Base-by-base conservation (phyloP, 2,113 vertebrate genomes). In the Tiliqua scincoides region DNA sequence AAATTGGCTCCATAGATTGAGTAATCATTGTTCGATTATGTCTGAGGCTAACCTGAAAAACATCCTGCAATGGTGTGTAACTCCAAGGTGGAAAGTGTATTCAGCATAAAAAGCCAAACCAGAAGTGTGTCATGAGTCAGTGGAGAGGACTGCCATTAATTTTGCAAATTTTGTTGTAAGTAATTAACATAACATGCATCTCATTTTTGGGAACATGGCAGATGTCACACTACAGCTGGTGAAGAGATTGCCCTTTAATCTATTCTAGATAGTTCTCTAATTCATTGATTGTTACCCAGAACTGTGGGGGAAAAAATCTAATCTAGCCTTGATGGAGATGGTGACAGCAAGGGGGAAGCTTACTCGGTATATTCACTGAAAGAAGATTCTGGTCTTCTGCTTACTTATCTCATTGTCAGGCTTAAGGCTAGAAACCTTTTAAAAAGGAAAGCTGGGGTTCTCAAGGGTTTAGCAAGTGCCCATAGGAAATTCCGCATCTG, bases 211-310 rank as follows among this genome's bases (percentile, higher is more conserved):
- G 76, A 79, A 72, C 67, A 79, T 21, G 43, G 67, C 67, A 79
- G 84, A 79, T 85, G 84, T 85, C 76, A 85, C 35, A 72, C 59
- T 85, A 43, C 84, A 85, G 76, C 84, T 72, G 67, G 84, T 67
- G 71, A 79, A 72, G 62, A 72, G 67, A 85, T 35, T 72, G 54
- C 35, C 62, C 54, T 62, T 71, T 73, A 72, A 85, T 72, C 57
- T 73, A 72, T 79, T 72, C 57, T 62, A 61, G 27, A 62, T 17
- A 71, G 65, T 85, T 85, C 52, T 48, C 52, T 48, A 61, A 72
- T 62, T 85, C 76, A 85, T 35, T 62, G 20, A 59, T 20, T 78
- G 65, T 70, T 59, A 25, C 37, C 37, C 2, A 62, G n/a, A 79
- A 10, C 20, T 79, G 27, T 61, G 59, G n/a, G 52, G 10, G 18